Conservation (phyloP, 2,888 invertebrate genomes). For the Penaeus monodon region DNA sequence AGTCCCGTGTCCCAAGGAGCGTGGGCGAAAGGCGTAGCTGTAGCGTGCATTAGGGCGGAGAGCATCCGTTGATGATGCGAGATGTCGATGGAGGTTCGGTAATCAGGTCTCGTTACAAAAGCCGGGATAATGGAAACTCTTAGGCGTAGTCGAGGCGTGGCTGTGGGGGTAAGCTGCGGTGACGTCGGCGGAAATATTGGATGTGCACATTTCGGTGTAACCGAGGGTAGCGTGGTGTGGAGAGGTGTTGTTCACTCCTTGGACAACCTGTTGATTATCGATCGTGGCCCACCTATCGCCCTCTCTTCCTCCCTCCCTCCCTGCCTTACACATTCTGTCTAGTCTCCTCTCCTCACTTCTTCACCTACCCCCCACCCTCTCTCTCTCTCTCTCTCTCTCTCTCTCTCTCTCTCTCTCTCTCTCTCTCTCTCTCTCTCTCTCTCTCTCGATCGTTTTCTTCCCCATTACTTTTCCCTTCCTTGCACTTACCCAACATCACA, state of each 20-base stretch:
- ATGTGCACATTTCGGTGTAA: not conserved
- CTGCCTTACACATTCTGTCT: not conserved
- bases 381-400: slow-evolving; percentile 1
- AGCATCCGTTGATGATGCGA: not conserved
- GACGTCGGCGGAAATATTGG: not conserved
- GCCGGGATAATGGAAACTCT: not conserved
- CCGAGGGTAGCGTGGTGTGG: not conserved
- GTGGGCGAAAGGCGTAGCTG: not conserved
- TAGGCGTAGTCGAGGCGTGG: not conserved
- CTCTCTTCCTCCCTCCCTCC: not conserved
- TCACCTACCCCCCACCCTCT: not conserved
- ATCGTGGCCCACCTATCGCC: slow-evolving; percentile 45
- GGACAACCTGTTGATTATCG: slow-evolving; percentile 61
- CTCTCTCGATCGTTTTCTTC: not conserved
- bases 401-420: slow-evolving; percentile 20
- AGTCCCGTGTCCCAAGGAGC: not conserved
- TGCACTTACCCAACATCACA: not conserved
- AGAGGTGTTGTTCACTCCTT: slow-evolving; percentile 47
- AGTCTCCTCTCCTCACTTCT: not conserved
- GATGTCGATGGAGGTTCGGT: not conserved
- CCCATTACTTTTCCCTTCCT: not conserved
- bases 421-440: slow-evolving; percentile 14
- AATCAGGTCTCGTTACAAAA: not conserved
- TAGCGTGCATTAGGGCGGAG: not conserved
- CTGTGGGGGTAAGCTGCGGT: not conserved